A percentile compares a stretch with the other conserved stretches of the same genome.
Evolutionary conservation across 2,113 vertebrate genomes (phyloP).

Genomic region (Lycaon pictus): DNA sequence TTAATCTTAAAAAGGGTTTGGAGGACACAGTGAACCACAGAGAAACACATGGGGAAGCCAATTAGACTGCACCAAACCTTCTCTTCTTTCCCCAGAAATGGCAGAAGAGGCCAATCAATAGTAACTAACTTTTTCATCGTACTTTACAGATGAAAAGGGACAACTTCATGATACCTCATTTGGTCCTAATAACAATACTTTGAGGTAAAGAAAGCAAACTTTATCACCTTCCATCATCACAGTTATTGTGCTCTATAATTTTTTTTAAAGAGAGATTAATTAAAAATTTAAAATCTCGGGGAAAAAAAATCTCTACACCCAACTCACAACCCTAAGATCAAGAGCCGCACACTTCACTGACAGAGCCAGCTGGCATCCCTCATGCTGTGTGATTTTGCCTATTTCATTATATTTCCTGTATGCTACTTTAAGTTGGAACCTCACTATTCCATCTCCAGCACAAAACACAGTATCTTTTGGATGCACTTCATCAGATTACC

Average conservation of each 20-base stretch:
- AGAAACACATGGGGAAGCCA: background rate
- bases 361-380: background rate
- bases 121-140: background rate
- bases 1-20: background rate
- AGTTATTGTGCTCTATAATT: no score
- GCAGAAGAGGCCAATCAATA: background rate
- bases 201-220: background rate
- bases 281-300: no score
- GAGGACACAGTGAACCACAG: background rate
- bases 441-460: background rate
- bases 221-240: rapidly evolving
- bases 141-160: background rate
- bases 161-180: rapidly evolving
- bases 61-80: background rate
- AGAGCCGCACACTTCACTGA: background rate
- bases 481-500: background rate
- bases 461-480: background rate
- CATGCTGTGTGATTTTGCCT: background rate
- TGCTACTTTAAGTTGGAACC: background rate
- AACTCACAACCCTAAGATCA: background rate
- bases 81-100: background rate
- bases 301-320: background rate
- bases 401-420: background rate
- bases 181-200: background rate
- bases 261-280: background rate